A percentile compares a stretch with the other conserved stretches of the same genome.
phyloP scores from a whole-genome alignment of 2,113 vertebrate genomes.

The Carollia perspicillata region DNA sequence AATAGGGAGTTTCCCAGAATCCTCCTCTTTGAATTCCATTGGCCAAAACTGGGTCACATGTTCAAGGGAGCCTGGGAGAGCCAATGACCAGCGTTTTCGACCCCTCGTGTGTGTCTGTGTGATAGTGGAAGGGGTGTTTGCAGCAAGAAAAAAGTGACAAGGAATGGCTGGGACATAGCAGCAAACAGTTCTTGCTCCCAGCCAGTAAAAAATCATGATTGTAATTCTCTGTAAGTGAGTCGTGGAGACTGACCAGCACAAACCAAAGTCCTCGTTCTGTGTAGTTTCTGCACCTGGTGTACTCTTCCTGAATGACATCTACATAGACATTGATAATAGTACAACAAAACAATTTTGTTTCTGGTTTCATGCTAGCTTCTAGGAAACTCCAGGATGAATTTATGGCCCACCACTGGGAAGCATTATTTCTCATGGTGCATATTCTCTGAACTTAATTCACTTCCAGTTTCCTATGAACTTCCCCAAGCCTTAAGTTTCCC shows the following conservation, averaged over 20 bases:
- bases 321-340: background rate
- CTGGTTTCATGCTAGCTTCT: background rate
- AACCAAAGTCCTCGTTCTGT: background rate
- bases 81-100: background rate
- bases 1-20: background rate
- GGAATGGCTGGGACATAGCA: background rate
- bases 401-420: background rate
- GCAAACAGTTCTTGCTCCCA: background rate
- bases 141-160: background rate
- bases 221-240: background rate
- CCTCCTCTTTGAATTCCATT: background rate
- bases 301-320: background rate
- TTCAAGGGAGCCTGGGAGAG: background rate
- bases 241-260: background rate
- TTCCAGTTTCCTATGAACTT: background rate
- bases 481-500: background rate
- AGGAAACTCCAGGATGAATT: background rate
- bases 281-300: background rate
- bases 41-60: background rate
- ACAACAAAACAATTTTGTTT: background rate
- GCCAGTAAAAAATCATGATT: background rate
- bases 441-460: constrained; percentile 19
- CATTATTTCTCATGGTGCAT: background rate
- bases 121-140: background rate
- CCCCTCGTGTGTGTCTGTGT: no score